Conservation (phyloP, 2,113 vertebrate species). For the Dicrurus megarhynchus region DNA sequence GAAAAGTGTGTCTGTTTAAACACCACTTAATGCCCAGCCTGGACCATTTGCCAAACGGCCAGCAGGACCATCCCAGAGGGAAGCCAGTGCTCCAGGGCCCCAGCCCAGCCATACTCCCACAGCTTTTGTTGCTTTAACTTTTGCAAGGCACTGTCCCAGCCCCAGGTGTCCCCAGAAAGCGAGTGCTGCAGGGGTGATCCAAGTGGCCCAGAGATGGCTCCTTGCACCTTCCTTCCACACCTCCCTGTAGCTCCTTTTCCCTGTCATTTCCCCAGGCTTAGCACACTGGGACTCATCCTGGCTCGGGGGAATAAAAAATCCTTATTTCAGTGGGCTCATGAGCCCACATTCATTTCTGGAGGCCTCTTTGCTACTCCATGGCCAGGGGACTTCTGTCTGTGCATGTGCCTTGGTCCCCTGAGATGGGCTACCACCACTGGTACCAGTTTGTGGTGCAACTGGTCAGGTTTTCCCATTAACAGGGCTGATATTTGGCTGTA, state of each 20-base stretch:
- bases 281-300: background rate
- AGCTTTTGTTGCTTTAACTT: background rate
- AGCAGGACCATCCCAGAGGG: background rate
- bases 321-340: background rate
- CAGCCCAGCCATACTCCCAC: background rate
- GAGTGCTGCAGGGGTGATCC: background rate
- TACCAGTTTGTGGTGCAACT: background rate
- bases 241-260: background rate
- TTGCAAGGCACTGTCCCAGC: background rate
- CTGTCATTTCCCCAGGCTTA: background rate
- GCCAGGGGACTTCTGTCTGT: background rate
- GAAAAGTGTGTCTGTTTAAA: background rate
- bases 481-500: background rate
- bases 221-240: background rate
- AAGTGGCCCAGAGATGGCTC: accelerated
- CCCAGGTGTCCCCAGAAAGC: accelerated
- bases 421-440: background rate
- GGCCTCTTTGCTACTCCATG: background rate
- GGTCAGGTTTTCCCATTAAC: background rate
- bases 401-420: accelerated
- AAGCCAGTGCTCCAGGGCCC: background rate
- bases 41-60: background rate
- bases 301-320: background rate
- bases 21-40: background rate
- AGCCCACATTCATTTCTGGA: background rate